Conservation (phyloP, 2,888 invertebrate genomes). For the Thyatira batis region DNA sequence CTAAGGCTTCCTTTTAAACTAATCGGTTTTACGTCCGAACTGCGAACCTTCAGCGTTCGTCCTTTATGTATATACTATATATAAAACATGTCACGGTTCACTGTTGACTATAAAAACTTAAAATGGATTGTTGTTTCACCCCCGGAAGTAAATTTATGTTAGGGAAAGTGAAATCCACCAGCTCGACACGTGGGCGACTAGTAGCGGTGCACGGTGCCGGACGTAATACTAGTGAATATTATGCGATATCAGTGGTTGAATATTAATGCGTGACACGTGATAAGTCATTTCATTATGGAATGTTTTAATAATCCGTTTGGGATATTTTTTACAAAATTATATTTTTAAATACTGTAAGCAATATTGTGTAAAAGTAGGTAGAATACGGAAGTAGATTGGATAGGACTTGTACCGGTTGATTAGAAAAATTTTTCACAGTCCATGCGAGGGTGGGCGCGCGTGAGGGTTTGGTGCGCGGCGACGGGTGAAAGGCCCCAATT, state of each 20-base stretch:
- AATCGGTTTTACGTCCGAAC: slow-evolving; percentile 39
- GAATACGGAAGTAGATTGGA: background rate
- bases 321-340: background rate
- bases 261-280: background rate
- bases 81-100: background rate
- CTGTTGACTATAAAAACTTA: background rate
- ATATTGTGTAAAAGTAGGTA: background rate
- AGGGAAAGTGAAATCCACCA: background rate
- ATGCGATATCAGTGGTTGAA: background rate
- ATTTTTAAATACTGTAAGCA: too few species aligned
- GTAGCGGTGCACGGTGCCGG: background rate
- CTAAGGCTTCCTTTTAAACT: slow-evolving; percentile 45
- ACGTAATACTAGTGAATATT: background rate
- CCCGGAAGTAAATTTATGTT: background rate
- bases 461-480: slow-evolving; percentile 8
- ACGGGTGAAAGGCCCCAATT: slow-evolving; percentile 49
- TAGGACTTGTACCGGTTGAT: background rate
- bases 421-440: background rate
- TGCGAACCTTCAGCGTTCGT: slow-evolving; percentile 10
- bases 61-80: background rate
- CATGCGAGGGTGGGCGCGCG: background rate
- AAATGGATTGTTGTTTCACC: background rate
- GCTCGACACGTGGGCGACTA: background rate
- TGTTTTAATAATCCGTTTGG: background rate
- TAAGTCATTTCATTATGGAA: background rate